Evolutionary conservation across 2,888 invertebrate species (phyloP).

Genomic region (Ditula angustiorana): DNA sequence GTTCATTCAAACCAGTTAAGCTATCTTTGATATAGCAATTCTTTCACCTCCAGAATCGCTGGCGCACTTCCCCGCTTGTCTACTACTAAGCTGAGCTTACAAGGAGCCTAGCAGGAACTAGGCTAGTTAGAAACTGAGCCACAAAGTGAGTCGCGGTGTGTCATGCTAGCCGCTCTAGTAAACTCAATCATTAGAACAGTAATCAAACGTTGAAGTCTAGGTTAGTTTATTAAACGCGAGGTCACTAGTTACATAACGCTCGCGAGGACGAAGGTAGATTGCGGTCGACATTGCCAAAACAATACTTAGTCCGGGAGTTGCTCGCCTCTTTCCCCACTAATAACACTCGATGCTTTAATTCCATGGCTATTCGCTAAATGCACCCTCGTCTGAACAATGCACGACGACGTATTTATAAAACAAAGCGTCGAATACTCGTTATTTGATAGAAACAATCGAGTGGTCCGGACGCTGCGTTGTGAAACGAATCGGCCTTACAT

Average conservation of each 20-base stretch:
- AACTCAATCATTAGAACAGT: slow-evolving; percentile 35
- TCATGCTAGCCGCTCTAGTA: too few relatives aligned
- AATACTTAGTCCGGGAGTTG: slow-evolving; percentile 44
- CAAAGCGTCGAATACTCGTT: slow-evolving; percentile 72
- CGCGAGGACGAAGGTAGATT: slow-evolving; percentile 60
- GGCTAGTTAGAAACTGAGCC: too few relatives aligned
- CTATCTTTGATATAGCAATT: slow-evolving; percentile 37
- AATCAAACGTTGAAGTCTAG: slow-evolving; percentile 34
- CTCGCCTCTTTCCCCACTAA: slow-evolving; percentile 40
- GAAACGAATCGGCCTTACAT: slow-evolving; percentile 75
- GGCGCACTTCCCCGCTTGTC: too few relatives aligned
- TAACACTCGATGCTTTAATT: slow-evolving; percentile 39
- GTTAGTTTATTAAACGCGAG: slow-evolving; percentile 63
- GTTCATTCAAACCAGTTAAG: slow-evolving; percentile 47
- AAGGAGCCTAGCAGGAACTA: too few relatives aligned
- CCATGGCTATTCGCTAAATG: slow-evolving; percentile 41
- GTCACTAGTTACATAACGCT: slow-evolving; percentile 68
- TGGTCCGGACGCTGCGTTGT: slow-evolving; percentile 82
- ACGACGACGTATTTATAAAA: slow-evolving; percentile 57
- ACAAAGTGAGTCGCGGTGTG: too few relatives aligned
- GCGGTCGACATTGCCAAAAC: slow-evolving; percentile 60
- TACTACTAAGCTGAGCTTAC: too few relatives aligned
- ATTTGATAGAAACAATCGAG: slow-evolving; percentile 79
- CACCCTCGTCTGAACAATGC: slow-evolving; percentile 56
- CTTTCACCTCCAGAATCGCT: slow-evolving; percentile 22